Evolutionary conservation across 2,113 vertebrate genomes (phyloP).

Genomic region (Ammodytes marinus): DNA sequence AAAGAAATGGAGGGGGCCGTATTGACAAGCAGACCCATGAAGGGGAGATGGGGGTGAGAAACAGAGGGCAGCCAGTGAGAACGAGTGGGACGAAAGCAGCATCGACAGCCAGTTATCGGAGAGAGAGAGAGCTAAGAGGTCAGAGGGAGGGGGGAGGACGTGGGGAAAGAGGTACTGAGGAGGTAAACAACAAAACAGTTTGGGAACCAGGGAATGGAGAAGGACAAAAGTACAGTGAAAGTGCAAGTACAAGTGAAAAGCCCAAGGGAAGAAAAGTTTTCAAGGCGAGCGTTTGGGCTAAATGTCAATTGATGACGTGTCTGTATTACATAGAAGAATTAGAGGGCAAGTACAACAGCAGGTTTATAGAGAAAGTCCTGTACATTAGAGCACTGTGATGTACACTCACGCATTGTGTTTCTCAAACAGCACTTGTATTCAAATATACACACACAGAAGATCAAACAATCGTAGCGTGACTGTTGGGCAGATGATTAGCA

Average conservation of each 20-base stretch:
- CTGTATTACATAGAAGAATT: slow-evolving; percentile 38
- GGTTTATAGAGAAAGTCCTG: slow-evolving; percentile 8
- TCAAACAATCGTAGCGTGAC: slow-evolving; percentile 23
- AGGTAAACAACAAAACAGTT: slow-evolving; percentile 49
- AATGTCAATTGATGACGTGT: slow-evolving; percentile 41
- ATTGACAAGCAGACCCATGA: slow-evolving; percentile 42
- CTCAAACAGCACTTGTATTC: slow-evolving; percentile 14
- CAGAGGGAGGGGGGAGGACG: slow-evolving; percentile 18
- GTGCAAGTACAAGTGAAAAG: slow-evolving; percentile 13
- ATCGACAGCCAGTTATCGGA: slow-evolving; percentile 57
- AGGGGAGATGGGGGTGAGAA: slow-evolving; percentile 23
- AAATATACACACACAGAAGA: neutral
- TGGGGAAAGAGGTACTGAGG: slow-evolving; percentile 16
- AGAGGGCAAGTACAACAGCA: slow-evolving; percentile 38
- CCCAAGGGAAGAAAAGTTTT: slow-evolving; percentile 32
- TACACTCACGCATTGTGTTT: slow-evolving; percentile 8
- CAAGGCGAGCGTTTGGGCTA: slow-evolving; percentile 24
- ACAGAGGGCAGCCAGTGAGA: slow-evolving; percentile 18
- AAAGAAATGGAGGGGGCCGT: neutral
- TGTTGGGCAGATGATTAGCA: slow-evolving; percentile 20
- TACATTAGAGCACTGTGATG: slow-evolving; percentile 17
- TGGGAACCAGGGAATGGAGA: slow-evolving; percentile 30
- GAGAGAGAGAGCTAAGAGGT: slow-evolving; percentile 50
- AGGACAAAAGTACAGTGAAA: slow-evolving; percentile 44
- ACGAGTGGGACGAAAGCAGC: slow-evolving; percentile 24